These are phyloP conservation scores for Microcebus jonahi DNA, from an alignment of 2,113 vertebrate species.

Conservation along the genomic window DNA sequence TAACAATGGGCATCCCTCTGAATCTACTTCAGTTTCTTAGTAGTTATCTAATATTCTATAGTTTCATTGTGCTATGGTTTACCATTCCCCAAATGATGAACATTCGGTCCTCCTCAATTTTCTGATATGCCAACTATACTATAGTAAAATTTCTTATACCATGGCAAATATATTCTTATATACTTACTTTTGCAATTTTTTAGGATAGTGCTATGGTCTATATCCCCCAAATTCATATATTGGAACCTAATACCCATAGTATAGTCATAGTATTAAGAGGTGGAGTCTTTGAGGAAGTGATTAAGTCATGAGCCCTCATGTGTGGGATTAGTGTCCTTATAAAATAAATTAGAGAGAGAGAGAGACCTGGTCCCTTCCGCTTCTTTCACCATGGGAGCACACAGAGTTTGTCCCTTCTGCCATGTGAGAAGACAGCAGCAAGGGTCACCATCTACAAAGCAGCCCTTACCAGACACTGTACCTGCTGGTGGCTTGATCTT, in stretches of 20 bases:
- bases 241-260: background rate
- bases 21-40: background rate
- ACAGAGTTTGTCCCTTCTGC: background rate
- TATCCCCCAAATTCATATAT: background rate
- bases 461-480: background rate
- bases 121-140: background rate
- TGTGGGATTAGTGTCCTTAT: background rate
- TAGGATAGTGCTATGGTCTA: background rate
- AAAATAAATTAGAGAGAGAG: background rate
- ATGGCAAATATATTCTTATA: background rate
- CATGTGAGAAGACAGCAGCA: background rate
- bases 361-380: background rate
- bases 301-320: background rate
- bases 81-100: background rate
- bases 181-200: background rate
- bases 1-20: background rate
- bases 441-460: background rate
- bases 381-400: rapidly evolving
- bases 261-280: background rate
- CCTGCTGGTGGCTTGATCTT: background rate
- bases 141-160: background rate
- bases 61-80: background rate
- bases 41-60: background rate
- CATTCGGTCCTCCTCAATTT: background rate
- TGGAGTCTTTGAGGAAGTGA: background rate